Conservation (phyloP, 2,113 vertebrate genomes). For the Seriola quinqueradiata region DNA sequence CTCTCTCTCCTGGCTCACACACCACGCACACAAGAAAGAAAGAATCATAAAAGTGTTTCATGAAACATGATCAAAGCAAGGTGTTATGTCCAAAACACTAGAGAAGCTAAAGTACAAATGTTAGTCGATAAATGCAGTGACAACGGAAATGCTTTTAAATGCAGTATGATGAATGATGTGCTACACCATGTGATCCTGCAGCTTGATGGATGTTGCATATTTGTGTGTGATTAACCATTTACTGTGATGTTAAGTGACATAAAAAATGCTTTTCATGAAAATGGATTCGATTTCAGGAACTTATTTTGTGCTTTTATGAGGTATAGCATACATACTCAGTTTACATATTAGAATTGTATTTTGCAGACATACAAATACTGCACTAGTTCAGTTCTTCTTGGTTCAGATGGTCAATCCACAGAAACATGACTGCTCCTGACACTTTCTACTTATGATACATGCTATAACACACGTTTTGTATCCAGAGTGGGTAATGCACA, state of each 20-base stretch:
- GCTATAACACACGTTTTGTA: no score
- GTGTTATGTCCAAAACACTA: neutral
- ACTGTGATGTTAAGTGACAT: neutral
- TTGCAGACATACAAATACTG: no score
- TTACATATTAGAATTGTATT: no score
- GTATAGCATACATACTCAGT: no score
- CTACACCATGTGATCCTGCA: neutral
- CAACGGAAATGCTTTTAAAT: neutral
- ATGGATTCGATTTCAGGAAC: no score
- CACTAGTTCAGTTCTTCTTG: no score
- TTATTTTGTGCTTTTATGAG: no score
- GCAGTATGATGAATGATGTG: neutral
- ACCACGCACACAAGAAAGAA: neutral
- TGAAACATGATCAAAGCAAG: neutral
- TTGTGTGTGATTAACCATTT: no score
- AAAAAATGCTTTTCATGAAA: no score
- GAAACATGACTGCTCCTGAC: neutral
- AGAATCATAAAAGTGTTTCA: neutral
- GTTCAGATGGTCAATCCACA: neutral
- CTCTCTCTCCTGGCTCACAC: neutral
- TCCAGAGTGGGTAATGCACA: no score
- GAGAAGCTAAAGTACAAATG: slow-evolving; percentile 2
- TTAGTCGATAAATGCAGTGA: neutral
- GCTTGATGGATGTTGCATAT: neutral
- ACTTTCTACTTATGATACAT: no score